Evolutionary conservation across 2,113 vertebrate species (phyloP).

Genomic region (Genyomyrus donnyi): DNA sequence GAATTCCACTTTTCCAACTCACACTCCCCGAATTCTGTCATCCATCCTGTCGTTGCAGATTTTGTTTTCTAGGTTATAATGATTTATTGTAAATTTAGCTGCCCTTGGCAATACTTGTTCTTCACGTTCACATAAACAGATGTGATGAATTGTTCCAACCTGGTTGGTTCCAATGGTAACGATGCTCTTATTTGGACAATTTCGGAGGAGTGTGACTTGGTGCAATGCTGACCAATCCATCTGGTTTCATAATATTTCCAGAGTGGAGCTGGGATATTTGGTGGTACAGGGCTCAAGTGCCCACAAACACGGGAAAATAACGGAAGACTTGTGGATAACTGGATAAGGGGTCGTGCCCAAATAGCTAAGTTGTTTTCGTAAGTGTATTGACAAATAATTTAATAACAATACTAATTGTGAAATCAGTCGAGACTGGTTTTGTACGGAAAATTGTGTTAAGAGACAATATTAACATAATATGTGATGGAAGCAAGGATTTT

Average conservation of each 20-base stretch:
- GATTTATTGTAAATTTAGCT: background rate
- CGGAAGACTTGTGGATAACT: background rate
- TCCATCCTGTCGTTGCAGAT: background rate
- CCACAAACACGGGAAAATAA: background rate
- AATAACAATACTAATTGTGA: background rate
- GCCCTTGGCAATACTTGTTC: background rate
- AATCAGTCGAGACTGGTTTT: background rate
- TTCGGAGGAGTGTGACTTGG: background rate
- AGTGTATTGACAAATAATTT: background rate
- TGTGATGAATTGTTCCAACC: background rate
- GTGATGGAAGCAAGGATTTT: background rate
- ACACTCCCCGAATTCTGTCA: background rate
- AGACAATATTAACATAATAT: background rate
- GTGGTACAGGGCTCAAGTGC: background rate
- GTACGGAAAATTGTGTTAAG: background rate
- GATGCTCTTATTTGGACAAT: conserved; percentile 19
- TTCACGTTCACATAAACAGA: background rate
- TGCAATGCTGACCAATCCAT: background rate
- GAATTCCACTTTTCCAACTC: background rate
- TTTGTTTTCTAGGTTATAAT: conserved; percentile 4
- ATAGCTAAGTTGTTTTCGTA: background rate
- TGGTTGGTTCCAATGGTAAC: background rate
- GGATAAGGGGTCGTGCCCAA: background rate
- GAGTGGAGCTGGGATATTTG: background rate
- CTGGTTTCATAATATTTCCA: background rate